Percentiles rank a stretch among this genome's conserved stretches.
phyloP scores from a whole-genome alignment of 2,113 vertebrate genomes.

The Istiophorus platypterus region DNA sequence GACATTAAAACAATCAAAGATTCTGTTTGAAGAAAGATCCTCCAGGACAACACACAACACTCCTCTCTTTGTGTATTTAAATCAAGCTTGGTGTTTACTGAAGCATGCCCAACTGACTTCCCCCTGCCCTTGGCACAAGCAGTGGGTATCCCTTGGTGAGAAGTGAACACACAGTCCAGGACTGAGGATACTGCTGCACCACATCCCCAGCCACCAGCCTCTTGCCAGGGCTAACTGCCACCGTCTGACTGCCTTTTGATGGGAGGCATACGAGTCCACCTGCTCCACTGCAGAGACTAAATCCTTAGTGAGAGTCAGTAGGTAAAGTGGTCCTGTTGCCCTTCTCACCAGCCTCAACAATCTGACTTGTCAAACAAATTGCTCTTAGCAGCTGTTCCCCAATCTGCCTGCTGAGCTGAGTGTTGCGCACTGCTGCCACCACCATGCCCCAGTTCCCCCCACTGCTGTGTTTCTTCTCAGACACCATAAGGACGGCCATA shows the following conservation, averaged over 20 bases:
- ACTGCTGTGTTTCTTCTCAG: slow-evolving; percentile 64
- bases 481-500: slow-evolving; percentile 68
- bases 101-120: slow-evolving; percentile 52
- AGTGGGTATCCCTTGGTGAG: slow-evolving; percentile 36
- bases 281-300: slow-evolving; percentile 11
- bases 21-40: slow-evolving; percentile 69
- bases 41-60: slow-evolving; percentile 45
- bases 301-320: slow-evolving; percentile 40
- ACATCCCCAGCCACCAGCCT: slow-evolving; percentile 28
- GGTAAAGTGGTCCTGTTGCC: slow-evolving; percentile 39
- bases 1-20: slow-evolving; percentile 68
- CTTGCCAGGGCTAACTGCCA: slow-evolving; percentile 27
- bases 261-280: slow-evolving; percentile 25
- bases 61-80: slow-evolving; percentile 63
- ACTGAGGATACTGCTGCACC: slow-evolving; percentile 9
- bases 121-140: slow-evolving; percentile 50
- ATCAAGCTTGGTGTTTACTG: slow-evolving; percentile 60
- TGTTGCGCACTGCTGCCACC: slow-evolving; percentile 27
- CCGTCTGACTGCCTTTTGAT: slow-evolving; percentile 37
- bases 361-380: slow-evolving; percentile 77
- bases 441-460: slow-evolving; percentile 31
- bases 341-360: slow-evolving; percentile 52
- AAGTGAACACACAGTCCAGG: slow-evolving; percentile 47
- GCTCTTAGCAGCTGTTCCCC: slow-evolving; percentile 76
- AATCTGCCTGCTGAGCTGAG: slow-evolving; percentile 74